Conservation (phyloP, 23 tunicate genomes). For the Ascidia mentula region DNA sequence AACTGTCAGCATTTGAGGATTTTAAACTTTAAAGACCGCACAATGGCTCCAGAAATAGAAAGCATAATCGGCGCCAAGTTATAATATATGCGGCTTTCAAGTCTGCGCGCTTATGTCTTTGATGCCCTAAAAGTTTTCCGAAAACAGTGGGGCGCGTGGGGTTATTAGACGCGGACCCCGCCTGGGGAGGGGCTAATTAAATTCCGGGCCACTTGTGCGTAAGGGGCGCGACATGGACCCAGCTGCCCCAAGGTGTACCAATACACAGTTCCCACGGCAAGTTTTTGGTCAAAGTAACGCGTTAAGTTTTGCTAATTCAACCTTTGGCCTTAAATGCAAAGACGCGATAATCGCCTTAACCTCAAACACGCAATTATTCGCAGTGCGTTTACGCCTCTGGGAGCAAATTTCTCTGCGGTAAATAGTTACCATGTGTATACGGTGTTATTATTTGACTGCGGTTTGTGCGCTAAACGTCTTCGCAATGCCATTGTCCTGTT, state of each 20-base stretch:
- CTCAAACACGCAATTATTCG: background rate
- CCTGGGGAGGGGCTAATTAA: background rate
- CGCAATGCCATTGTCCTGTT: no score
- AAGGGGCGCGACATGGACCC: background rate
- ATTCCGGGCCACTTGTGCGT: background rate
- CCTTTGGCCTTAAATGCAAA: background rate
- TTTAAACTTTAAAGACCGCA: background rate
- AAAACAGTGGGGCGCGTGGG: background rate
- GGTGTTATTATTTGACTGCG: no score
- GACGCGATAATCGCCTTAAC: background rate
- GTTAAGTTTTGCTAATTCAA: background rate
- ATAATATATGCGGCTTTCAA: no score
- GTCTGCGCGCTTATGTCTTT: no score
- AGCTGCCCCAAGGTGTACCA: slow-evolving; percentile 1
- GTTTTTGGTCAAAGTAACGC: background rate
- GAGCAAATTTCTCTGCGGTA: background rate
- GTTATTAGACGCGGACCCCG: background rate
- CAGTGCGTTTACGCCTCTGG: background rate
- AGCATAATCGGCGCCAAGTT: background rate
- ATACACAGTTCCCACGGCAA: background rate
- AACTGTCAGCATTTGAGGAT: background rate
- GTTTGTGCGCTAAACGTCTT: no score
- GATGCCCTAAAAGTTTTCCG: background rate
- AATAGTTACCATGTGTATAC: no score
- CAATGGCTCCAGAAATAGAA: background rate